Evolutionary conservation across 2,113 vertebrate species (phyloP), one percentile per base, ranked within the genome.

Genomic region (Atrichornis clamosus): DNA sequence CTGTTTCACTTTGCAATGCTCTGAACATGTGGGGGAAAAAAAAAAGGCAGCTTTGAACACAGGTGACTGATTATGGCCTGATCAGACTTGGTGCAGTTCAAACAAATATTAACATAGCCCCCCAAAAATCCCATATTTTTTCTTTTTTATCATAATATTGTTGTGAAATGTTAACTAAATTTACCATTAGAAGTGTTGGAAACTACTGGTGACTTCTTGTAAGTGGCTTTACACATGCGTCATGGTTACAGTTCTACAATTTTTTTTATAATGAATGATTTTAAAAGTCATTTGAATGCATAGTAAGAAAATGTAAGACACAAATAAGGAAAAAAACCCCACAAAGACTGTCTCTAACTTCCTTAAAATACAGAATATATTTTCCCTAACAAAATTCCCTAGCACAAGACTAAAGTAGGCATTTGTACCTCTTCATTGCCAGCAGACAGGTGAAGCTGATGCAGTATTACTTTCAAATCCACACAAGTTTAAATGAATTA

Each of bases 251-350:
- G 27, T 49, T 87, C 46, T 37, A 4, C 16, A 19, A 1, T 10
- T 42, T 46, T 46, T 58, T 74, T 70, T 4, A 13, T 8, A 79
- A 82, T 1, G 0, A 79, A 79, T 49, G 0, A n/a, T n/a, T 88
- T 64, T 76, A 41, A 27, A 24, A 62, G 35, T 35, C 1, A 58
- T 13, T 72, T 76, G 20, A 73, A 76, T 15, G 44, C 33, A 44
- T 4, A 81, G 9, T 18, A 93, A 65, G 19, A 87, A 74, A 84
- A 82, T 5, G 0, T 20, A 92, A 86, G 32, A 63, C 1, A 3
- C 26, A 77, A 72, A 39, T 10, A 33, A 13, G 21, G 15, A 1
- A 37, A 47, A 16, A 41, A 0, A 7, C 2, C 1, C 16, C 16
- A 30, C 6, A 32, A 82, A 27, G 6, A 15, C 6, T 39, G 2